Evolutionary conservation across 2,888 invertebrate genomes (phyloP), one percentile per base, ranked within the genome.

Genomic region (Cryptus viduatorius): DNA sequence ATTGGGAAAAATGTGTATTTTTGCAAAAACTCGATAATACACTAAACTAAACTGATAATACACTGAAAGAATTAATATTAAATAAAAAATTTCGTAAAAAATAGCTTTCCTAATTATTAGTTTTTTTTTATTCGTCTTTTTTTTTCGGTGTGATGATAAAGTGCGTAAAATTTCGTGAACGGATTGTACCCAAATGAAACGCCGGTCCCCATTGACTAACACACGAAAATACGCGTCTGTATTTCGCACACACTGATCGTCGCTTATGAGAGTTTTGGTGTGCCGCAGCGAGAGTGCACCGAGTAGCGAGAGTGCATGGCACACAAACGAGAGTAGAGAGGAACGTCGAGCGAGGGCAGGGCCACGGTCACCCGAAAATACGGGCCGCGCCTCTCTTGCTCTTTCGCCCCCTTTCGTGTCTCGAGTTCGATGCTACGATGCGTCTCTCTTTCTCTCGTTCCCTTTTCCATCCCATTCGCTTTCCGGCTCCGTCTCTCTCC

Each of bases 301-400:
- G 88, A 37, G 76, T 69, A 14, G 71, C 61, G 37, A 67, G 61
- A 67, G 79, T 73, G 24, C 24, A 24, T 24, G 82, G 68, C 87
- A 89, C 87, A 89, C 87, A 88, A 87, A 88, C 88, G 85, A 69
- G 86, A 84, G 79, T 50, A 72, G 65, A 75, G 76, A 19, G 44
- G 64, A 61, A 69, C 80, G 85, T 59, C 71, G 86, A 87, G 88
- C 88, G 90, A 91, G 91, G 91, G 92, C 92, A 92, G 91, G 92
- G 92, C 93, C 93, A 93, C 88, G 93, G 93, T 90, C 93, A 90
- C 89, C 92, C 93, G 86, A 92, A 93, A 93, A 93, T 90, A 91
- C 89, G 87, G 44, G 88, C 87, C 88, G 86, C 88, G 82, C 87
- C 89, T 88, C 84, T 89, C 84, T 88, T 82, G 79, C 75, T 72